Conservation (phyloP, 35 echinoderm and acorn worm species). For the Heliocidaris tuberculata region DNA sequence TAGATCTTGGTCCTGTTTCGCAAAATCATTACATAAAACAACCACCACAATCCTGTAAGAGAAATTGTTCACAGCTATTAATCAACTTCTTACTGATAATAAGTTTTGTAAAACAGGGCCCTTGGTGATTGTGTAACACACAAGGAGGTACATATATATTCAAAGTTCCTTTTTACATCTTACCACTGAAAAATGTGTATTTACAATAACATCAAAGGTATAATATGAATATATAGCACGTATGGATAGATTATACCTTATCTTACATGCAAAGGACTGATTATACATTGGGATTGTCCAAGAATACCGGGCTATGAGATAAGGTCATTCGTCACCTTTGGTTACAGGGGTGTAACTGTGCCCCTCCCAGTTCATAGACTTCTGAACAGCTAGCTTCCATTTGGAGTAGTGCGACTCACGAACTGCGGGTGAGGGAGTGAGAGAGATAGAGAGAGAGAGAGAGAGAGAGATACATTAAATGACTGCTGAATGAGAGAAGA, state of each 20-base stretch:
- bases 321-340: conserved; percentile 61
- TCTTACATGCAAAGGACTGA: background rate
- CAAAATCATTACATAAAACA: too few relatives aligned
- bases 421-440: conserved; percentile 42
- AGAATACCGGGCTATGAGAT: background rate
- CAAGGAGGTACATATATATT: background rate
- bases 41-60: too few relatives aligned
- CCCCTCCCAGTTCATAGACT: conserved; percentile 97
- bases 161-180: background rate
- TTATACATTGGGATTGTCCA: background rate
- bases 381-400: conserved; percentile 95
- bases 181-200: background rate
- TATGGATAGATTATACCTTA: background rate
- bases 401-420: conserved; percentile 74
- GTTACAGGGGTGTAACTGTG: conserved; percentile 47
- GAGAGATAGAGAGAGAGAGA: background rate
- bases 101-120: too few relatives aligned
- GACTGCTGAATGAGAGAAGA: background rate
- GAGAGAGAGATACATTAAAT: background rate
- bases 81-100: too few relatives aligned
- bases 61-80: too few relatives aligned
- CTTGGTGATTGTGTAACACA: too few relatives aligned
- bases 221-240: background rate
- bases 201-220: background rate
- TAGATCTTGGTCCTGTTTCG: too few relatives aligned